Percentiles rank a stretch among this genome's conserved stretches.
Conservation (phyloP, 2,888 invertebrate genomes). For the Tenthredo livida region DNA sequence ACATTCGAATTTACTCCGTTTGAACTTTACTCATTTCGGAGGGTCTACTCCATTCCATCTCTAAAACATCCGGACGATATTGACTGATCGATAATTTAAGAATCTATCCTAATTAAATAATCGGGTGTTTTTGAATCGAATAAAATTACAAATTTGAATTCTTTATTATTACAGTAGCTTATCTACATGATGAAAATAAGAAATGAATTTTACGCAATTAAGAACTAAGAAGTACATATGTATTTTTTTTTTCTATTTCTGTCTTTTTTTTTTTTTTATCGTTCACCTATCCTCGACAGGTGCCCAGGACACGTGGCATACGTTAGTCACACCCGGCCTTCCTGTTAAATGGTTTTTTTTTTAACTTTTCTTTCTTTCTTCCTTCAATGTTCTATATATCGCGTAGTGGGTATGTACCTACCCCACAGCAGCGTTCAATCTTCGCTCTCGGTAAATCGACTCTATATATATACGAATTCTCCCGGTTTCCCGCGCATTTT, state of each 20-base stretch:
- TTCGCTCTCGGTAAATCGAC: neutral
- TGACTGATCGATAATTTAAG: neutral
- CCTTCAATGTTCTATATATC: neutral
- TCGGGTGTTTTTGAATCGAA: neutral
- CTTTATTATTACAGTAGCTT: neutral
- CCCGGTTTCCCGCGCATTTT: slow-evolving; percentile 19
- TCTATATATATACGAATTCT: neutral
- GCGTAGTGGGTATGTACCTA: neutral
- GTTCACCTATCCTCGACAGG: slow-evolving; percentile 46
- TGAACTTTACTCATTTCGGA: neutral
- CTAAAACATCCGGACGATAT: neutral
- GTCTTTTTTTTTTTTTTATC: neutral
- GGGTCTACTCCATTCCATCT: neutral
- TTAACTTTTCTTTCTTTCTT: slow-evolving; percentile 7
- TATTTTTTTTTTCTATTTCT: neutral
- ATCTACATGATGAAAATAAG: neutral
- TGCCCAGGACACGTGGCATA: slow-evolving; percentile 44
- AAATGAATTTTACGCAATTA: neutral
- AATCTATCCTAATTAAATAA: neutral
- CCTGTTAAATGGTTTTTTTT: slow-evolving; percentile 29
- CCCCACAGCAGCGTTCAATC: slow-evolving; percentile 7
- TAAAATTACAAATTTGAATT: neutral
- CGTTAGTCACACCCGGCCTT: slow-evolving; percentile 50
- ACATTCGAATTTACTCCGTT: neutral
- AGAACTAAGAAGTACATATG: neutral